Base-by-base conservation (phyloP, 2,797 vertebrate species). In the Holocentrus rufus region DNA sequence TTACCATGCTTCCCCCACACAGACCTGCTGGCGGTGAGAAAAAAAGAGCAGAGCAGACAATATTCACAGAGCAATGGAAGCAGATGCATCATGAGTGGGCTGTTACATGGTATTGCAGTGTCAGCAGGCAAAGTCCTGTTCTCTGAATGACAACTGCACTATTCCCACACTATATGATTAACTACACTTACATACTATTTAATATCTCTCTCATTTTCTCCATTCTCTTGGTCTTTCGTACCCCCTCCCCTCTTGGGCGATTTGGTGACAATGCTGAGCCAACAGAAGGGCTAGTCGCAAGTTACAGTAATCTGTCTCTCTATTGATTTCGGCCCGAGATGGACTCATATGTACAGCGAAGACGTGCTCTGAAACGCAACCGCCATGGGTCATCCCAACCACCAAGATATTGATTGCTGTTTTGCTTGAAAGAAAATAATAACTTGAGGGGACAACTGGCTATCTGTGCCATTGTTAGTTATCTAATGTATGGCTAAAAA, bases 291-390 rank as follows among this genome's bases (percentile, higher is more conserved):
- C 60, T 27, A 44, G 10, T 52, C 56, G 27, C 50, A 31, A 59
- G 23, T 17, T 60, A 39, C 36, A 39, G 36, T 39, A 3, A 70
- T 72, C 60, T 22, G 31, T 49, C 46, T 65, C 58, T 55, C 1
- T 49, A 65, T 79, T 22, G 73, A 89, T 86, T 79, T 76, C n/a
- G 60, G 36, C 36, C 70, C 18, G 56, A 50, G 25, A 56, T 20
- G 7, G 20, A 0, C 54, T 63, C 56, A 49, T 23, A 65, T 23
- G 31, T 22, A 18, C 39, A 36, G 8, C 39, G 52, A 56, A 66
- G 68, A 44, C 5, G 4, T 54, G 69, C 54, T 74, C 1, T 46
- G 25, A 70, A 18, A 59, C 36, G 50, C 39, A 52, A 42, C 3
- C 50, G 1, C 8, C 9, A 20, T 39, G n/a, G 55, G n/a, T 67